Evolutionary conservation across 2,797 vertebrate genomes (phyloP), one percentile per base, ranked within the genome.

Genomic region (Amphiprion clarkii): DNA sequence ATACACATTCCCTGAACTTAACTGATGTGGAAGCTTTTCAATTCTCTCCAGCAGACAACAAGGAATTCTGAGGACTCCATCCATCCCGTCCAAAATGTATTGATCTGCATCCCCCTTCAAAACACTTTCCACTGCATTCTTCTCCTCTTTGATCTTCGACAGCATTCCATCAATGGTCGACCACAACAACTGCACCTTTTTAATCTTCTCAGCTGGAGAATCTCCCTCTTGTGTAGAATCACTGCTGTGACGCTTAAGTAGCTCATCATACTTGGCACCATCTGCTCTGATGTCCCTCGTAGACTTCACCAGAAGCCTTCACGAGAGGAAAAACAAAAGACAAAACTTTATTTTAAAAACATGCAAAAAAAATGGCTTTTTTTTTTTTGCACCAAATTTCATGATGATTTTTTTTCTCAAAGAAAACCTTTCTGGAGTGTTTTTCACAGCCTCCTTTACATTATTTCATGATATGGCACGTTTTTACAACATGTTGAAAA

Each of bases 121-220:
- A 31, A 97, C 92, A 54, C 94, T 94, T 82, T 91, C 93, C 81
- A 98, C 90, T 53, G 94, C 36, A 73, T 90, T 87, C 80, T 86
- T 95, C 71, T 96, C 94, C 29, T 95, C 93, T 90, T 94, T 89
- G 77, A 96, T 89, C 12, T 86, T 54, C 0, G 61, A 80, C 54
- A 97, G 76, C 27, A 86, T 92, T 85, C 85, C 89, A 55, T 93
- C 93, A 68, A 96, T 72, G 72, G 62, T 39, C 0, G 87, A 75
- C 97, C 97, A 99, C 85, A 97, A 88, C 67, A 73, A 83, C 12
- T 94, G 95, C 69, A 97, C 95, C 97, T 93, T 95, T 70, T 86
- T 61, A 76, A 90, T 88, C 85, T 87, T 96, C 74, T 95, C 92
- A 46, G 76, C 27, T 64, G 19, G 57, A 83, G 84, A 84, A 33